Base-by-base conservation (phyloP, 2,888 invertebrate genomes). In the Lasioglossum malachurum region DNA sequence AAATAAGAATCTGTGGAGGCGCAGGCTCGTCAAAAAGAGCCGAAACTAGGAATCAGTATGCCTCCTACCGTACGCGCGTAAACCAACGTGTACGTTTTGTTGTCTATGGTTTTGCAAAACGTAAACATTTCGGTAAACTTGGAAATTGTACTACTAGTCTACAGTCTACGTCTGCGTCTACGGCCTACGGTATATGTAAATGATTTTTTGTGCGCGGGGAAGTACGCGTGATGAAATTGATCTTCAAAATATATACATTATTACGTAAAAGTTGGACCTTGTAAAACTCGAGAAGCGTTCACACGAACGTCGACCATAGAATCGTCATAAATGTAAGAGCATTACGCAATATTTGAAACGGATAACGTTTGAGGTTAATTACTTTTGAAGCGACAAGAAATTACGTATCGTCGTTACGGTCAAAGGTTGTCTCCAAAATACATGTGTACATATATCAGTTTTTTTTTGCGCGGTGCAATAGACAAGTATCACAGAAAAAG, bases 1-100 rank as follows among this genome's bases (percentile, higher is more conserved):
- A 75, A 84, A 87, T 89, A 87, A 85, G 69, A 60, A 83, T 69
- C 44, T 35, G 78, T 72, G 35, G 73, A 78, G 83, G 88, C 88
- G 88, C 88, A 88, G 88, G 77, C 88, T 83, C 86, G 80, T 75
- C 67, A 74, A 67, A 80, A 81, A 77, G 31, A 41, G 27, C 35
- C 53, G 64, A 79, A 71, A 78, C 64, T 35, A 46, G 72, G 49
- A 72, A 69, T 44, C 81, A 81, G 86, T 83, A 82, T 74, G 72
- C 60, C 38, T 88, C 23, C 64, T 41, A 41, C 73, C 44, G 78
- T 64, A 57, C 71, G 31, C 67, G 78, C n/a, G 41, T 76, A 76
- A 76, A 35, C 53, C 64, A 27, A 64, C 64, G 31, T 31, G 64
- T 31, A 64, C 27, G 31, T 31, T 31, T 64, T 16, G 31, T 31